Conservation (phyloP, 1,140 invertebrate genomes). For the Meloidogyne floridensis region DNA sequence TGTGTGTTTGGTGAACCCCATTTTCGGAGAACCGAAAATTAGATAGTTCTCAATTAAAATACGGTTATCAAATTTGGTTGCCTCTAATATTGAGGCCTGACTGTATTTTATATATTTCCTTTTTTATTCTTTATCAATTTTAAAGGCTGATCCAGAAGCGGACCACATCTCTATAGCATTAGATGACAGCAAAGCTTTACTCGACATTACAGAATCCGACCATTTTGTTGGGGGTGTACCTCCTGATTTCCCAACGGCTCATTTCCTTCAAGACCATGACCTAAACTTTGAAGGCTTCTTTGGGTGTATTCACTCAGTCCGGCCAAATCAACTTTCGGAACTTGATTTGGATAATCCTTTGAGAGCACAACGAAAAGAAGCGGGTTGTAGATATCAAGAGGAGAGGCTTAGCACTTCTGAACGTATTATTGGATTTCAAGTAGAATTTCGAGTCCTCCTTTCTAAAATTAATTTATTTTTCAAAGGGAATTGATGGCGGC, state of each 20-base stretch:
- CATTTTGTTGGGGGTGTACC: slow-evolving; percentile 63
- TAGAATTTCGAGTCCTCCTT: not conserved
- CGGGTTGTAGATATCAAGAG: slow-evolving; percentile 53
- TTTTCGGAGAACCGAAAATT: too few relatives aligned
- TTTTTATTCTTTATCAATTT: slow-evolving; percentile 4
- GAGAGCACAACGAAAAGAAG: slow-evolving; percentile 56
- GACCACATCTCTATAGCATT: slow-evolving; percentile 45
- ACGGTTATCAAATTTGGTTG: too few relatives aligned
- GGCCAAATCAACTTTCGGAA: slow-evolving; percentile 59
- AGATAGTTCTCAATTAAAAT: too few relatives aligned
- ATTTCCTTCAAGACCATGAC: slow-evolving; percentile 43
- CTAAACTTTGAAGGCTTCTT: slow-evolving; percentile 63
- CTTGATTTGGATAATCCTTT: slow-evolving; percentile 62
- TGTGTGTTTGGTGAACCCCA: not conserved
- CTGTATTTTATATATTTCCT: not conserved
- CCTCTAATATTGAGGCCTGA: too few relatives aligned
- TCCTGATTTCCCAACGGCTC: slow-evolving; percentile 42
- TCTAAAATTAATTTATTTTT: not conserved
- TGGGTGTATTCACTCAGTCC: slow-evolving; percentile 63
- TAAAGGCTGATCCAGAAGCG: slow-evolving; percentile 36
- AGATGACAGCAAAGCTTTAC: slow-evolving; percentile 37
- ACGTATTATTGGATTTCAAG: slow-evolving; percentile 55
- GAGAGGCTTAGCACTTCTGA: slow-evolving; percentile 53
- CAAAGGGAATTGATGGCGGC: slow-evolving; percentile 39
- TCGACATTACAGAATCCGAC: slow-evolving; percentile 57